phyloP scores from a whole-genome alignment of 2,888 invertebrate genomes.

The Mongoloraphidia duomilia region DNA sequence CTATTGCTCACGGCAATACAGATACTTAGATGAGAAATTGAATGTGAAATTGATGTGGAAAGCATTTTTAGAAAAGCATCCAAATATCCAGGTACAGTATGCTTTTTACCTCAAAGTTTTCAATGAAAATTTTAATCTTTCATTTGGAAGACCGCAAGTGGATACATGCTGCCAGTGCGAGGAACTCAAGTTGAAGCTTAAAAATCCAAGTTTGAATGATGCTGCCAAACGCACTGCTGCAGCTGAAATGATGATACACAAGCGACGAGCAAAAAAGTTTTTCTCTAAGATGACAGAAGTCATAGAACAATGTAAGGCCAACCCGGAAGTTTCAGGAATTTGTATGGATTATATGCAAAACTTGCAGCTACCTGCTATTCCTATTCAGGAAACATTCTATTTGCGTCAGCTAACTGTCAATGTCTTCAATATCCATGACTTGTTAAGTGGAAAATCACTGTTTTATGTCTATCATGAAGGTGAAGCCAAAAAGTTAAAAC shows the following conservation, averaged over 20 bases:
- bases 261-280: conserved; percentile 12
- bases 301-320: conserved; percentile 5
- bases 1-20: background rate
- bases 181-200: conserved; percentile 9
- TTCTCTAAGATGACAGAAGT: conserved; percentile 9
- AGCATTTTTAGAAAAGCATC: too few species aligned
- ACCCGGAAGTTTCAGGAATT: conserved; percentile 10
- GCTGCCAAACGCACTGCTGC: conserved; percentile 10
- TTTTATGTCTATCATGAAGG: conserved; percentile 9
- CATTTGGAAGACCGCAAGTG: conserved; percentile 10
- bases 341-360: conserved; percentile 14
- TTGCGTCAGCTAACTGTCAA: conserved; percentile 11
- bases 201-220: conserved; percentile 8
- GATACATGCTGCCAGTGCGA: conserved; percentile 10
- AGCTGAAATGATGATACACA: conserved; percentile 11
- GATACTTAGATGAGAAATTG: conserved; percentile 3
- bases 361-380: conserved; percentile 10
- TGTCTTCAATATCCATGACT: conserved; percentile 12
- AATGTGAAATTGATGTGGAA: conserved; percentile 1
- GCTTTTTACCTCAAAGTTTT: conserved; percentile 5
- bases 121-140: conserved; percentile 4
- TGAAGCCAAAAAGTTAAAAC: conserved; percentile 7
- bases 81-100: background rate
- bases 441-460: conserved; percentile 8
- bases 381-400: conserved; percentile 16